These are phyloP conservation scores for Okapia johnstoni DNA, from an alignment of 2,113 vertebrate species.

Conservation along the genomic window DNA sequence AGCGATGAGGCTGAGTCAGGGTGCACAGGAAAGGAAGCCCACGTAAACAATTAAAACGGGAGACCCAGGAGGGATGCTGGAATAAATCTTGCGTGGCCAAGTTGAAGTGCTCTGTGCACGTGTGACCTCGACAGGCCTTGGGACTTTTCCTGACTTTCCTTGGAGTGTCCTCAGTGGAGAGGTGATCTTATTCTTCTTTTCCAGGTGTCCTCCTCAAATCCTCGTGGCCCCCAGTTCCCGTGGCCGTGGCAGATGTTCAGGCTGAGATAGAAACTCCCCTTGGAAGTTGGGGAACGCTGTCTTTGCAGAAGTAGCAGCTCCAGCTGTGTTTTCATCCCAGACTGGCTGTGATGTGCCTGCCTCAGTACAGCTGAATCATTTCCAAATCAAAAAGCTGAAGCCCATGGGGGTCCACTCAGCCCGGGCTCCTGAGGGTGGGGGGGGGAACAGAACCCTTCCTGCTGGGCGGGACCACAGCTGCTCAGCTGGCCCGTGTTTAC, in stretches of 20 bases:
- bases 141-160: background rate
- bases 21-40: background rate
- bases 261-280: background rate
- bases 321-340: background rate
- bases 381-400: background rate
- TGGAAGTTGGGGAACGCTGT: background rate
- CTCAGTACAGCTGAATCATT: background rate
- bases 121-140: background rate
- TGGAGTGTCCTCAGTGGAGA: no score
- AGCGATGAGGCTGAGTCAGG: background rate
- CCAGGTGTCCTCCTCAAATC: background rate
- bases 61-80: fast-evolving
- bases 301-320: background rate
- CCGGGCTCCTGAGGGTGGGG: background rate
- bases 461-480: background rate
- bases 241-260: background rate
- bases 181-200: background rate
- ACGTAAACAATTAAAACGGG: fast-evolving
- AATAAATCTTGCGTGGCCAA: fast-evolving
- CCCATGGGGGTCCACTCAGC: background rate
- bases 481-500: background rate
- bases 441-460: background rate
- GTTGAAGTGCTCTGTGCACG: fast-evolving
- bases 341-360: background rate
- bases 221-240: fast-evolving